Percentiles rank a stretch among this genome's conserved stretches.
Conservation (phyloP, 2,113 vertebrate genomes). For the Tetrao urogallus region DNA sequence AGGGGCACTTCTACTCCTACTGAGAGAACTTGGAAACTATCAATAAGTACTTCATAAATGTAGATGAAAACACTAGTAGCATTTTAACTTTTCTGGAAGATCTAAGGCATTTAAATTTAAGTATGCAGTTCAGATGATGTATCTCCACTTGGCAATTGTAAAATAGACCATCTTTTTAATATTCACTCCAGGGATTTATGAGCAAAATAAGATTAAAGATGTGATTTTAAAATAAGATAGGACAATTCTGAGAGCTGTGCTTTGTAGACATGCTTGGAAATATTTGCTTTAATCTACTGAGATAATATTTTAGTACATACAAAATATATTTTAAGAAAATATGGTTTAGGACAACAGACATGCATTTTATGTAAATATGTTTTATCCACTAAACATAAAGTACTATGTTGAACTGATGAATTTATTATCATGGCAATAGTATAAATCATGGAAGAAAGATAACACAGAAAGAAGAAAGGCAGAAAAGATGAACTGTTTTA, state of each 20-base stretch:
- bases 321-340: constrained; percentile 29
- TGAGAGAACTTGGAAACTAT: neutral
- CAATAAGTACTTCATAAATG: constrained; percentile 46
- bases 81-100: constrained; percentile 44
- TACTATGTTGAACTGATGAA: constrained; percentile 26
- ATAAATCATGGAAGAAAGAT: neutral
- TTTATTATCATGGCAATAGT: constrained; percentile 2
- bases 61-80: constrained; percentile 20
- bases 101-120: constrained; percentile 65
- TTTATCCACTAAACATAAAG: constrained; percentile 20
- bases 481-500: neutral
- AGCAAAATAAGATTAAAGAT: constrained; percentile 60
- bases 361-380: constrained; percentile 17
- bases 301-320: neutral
- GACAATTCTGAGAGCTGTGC: constrained; percentile 7
- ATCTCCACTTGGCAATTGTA: constrained; percentile 41
- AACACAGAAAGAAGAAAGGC: neutral
- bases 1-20: neutral
- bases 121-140: constrained; percentile 56
- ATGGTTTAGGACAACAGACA: neutral
- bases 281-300: constrained; percentile 23
- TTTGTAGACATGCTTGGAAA: constrained; percentile 37
- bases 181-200: constrained; percentile 37
- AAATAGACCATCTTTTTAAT: constrained; percentile 61
- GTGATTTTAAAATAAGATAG: constrained; percentile 57